Conservation (phyloP, 2,797 vertebrate genomes). For the Spea hammondii region DNA sequence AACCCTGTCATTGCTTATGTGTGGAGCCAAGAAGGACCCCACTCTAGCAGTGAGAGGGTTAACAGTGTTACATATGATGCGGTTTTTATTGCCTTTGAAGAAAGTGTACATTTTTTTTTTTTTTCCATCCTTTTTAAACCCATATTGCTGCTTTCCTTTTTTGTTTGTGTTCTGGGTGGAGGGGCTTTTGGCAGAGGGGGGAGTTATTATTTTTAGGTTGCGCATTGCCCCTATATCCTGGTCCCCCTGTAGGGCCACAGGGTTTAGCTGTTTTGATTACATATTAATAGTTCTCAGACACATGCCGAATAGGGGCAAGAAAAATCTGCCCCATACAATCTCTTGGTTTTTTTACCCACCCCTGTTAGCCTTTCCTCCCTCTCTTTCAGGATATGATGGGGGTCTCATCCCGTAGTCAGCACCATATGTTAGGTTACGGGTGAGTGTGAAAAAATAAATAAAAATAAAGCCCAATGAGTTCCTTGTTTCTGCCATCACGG, state of each 20-base stretch:
- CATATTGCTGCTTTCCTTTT: constrained; percentile 45
- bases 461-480: too few relatives aligned
- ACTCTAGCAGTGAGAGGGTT: constrained; percentile 18
- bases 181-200: not conserved
- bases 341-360: too few relatives aligned
- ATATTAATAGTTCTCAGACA: too few relatives aligned
- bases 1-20: constrained; percentile 18
- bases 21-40: not conserved
- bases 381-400: too few relatives aligned
- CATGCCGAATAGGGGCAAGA: too few relatives aligned
- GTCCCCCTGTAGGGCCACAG: constrained; percentile 14
- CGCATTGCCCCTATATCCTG: not conserved
- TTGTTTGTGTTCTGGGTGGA: constrained; percentile 29
- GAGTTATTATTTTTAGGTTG: not conserved
- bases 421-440: too few relatives aligned
- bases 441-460: too few relatives aligned
- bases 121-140: constrained; percentile 22
- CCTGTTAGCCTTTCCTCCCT: too few relatives aligned
- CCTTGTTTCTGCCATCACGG: not conserved
- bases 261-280: not conserved
- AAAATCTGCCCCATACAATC: too few relatives aligned
- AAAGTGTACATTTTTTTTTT: constrained; percentile 26
- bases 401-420: too few relatives aligned
- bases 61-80: constrained; percentile 36
- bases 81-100: constrained; percentile 41